phyloP scores from a whole-genome alignment of 2,888 invertebrate genomes.

The Laspeyria flexula region DNA sequence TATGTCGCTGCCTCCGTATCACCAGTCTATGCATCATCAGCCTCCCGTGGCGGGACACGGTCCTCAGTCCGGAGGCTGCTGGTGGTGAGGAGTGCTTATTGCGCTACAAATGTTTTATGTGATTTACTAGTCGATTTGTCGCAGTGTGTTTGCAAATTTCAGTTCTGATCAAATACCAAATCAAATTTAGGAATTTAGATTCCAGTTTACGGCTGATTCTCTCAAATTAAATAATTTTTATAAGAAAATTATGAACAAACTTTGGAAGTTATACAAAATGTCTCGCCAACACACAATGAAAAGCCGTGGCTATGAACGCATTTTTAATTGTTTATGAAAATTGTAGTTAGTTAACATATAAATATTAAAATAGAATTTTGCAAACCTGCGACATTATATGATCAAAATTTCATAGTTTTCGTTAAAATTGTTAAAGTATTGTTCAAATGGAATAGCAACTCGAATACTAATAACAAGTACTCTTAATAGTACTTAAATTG shows the following conservation, averaged over 20 bases:
- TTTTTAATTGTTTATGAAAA: too few species aligned
- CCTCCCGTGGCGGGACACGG: slow-evolving; percentile 69
- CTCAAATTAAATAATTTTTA: too few species aligned
- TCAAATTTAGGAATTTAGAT: background rate
- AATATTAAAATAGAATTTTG: slow-evolving; percentile 13
- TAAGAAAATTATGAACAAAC: too few species aligned
- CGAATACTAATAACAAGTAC: slow-evolving; percentile 67
- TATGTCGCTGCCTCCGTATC: slow-evolving; percentile 81
- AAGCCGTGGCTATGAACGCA: too few species aligned
- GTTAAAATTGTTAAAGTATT: slow-evolving; percentile 48
- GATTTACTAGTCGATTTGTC: slow-evolving; percentile 71
- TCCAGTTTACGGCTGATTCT: too few species aligned
- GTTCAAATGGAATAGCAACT: slow-evolving; percentile 59
- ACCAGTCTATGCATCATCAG: slow-evolving; percentile 78
- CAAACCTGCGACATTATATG: slow-evolving; percentile 19
- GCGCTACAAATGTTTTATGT: slow-evolving; percentile 46
- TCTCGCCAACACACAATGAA: too few species aligned
- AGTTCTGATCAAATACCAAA: slow-evolving; percentile 3
- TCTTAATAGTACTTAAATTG: slow-evolving; percentile 45
- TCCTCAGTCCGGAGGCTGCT: slow-evolving; percentile 78
- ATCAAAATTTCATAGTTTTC: slow-evolving; percentile 41
- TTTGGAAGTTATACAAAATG: too few species aligned
- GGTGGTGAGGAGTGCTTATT: slow-evolving; percentile 78
- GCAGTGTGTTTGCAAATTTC: slow-evolving; percentile 35
- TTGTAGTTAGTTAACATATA: too few species aligned